These are phyloP conservation scores for Bufotes viridis DNA, from an alignment of 2,797 vertebrate genomes.

Conservation along the genomic window DNA sequence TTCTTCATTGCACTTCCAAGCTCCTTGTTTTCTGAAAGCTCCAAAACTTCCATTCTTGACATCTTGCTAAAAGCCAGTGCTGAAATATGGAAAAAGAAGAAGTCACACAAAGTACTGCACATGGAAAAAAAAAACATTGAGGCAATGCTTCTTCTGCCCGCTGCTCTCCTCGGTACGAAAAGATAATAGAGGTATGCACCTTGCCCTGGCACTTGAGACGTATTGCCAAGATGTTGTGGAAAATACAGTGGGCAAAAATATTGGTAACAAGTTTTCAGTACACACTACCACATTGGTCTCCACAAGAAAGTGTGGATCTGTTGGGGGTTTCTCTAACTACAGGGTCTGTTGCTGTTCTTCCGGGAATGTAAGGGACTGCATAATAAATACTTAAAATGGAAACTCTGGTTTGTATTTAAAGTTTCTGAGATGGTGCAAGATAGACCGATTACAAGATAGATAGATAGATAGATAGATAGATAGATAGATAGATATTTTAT, in stretches of 20 bases:
- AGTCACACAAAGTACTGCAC: not conserved
- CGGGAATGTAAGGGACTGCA: not conserved
- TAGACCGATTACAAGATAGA: not conserved
- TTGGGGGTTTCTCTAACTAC: not conserved
- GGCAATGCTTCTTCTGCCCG: not conserved
- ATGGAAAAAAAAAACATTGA: not conserved
- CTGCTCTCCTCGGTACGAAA: not conserved
- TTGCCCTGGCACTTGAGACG: too few species aligned
- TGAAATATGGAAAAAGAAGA: conserved; percentile 63
- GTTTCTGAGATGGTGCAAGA: not conserved
- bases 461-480: not conserved
- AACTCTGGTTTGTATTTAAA: not conserved
- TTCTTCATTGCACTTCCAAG: conserved; percentile 71
- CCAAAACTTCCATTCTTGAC: conserved; percentile 77
- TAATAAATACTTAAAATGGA: not conserved
- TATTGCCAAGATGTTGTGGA: too few species aligned
- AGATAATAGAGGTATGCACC: not conserved
- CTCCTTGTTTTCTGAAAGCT: conserved; percentile 82
- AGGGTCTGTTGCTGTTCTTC: not conserved
- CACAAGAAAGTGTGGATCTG: not conserved
- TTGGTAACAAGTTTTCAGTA: not conserved
- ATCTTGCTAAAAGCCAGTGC: conserved; percentile 72
- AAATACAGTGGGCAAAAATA: not conserved
- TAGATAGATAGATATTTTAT: not conserved
- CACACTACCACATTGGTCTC: not conserved